Evolutionary conservation across 1,140 invertebrate genomes (phyloP).

Genomic region (Aphelinus certus): DNA sequence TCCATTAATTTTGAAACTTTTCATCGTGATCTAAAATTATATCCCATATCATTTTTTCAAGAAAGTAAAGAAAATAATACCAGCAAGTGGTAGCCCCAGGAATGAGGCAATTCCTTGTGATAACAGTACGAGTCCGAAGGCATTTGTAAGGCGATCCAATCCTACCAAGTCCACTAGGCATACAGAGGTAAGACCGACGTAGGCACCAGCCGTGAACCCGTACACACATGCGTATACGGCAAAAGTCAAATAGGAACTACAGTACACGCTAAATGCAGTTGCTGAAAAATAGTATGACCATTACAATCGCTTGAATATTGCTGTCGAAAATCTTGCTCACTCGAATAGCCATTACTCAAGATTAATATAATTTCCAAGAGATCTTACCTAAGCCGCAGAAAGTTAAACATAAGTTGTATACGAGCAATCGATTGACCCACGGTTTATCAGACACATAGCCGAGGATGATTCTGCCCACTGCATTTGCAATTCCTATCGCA

Average conservation of each 20-base stretch:
- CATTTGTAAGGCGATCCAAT: slow-evolving; percentile 88
- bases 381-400: slow-evolving; percentile 83
- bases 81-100: slow-evolving; percentile 87
- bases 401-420: slow-evolving; percentile 89
- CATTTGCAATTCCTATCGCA: slow-evolving; percentile 87
- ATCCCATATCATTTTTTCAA: neutral
- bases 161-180: slow-evolving; percentile 88
- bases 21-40: neutral
- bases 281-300: slow-evolving; percentile 69
- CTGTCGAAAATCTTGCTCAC: neutral
- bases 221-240: slow-evolving; percentile 83
- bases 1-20: neutral
- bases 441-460: slow-evolving; percentile 88
- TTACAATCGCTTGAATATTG: neutral
- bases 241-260: slow-evolving; percentile 74
- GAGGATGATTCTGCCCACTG: slow-evolving; percentile 85
- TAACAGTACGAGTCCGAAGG: slow-evolving; percentile 89
- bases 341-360: neutral
- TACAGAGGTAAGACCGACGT: slow-evolving; percentile 92
- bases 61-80: slow-evolving; percentile 65
- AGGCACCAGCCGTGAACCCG: slow-evolving; percentile 90
- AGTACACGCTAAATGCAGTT: slow-evolving; percentile 80
- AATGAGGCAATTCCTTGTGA: slow-evolving; percentile 93
- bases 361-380: neutral
- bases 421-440: slow-evolving; percentile 85